A percentile compares a stretch with the other conserved stretches of the same genome.
These are phyloP conservation scores for Trogon surrucura DNA, from an alignment of 2,113 vertebrate genomes.

Conservation along the genomic window DNA sequence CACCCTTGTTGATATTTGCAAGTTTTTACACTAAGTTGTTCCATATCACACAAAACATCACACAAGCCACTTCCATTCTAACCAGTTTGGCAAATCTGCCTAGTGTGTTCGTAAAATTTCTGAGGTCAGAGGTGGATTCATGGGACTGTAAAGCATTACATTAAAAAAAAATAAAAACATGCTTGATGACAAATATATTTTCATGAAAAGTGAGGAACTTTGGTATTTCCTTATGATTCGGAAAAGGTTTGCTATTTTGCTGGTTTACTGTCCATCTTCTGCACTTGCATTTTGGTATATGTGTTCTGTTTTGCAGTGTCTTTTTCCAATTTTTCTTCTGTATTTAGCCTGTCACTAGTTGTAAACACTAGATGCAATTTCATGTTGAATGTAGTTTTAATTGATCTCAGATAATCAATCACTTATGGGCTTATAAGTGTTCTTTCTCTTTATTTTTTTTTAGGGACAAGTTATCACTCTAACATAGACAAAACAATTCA, in stretches of 20 bases:
- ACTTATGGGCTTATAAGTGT: not conserved
- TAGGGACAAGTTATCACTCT: not conserved
- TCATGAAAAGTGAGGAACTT: not conserved
- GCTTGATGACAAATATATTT: not conserved
- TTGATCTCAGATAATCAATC: not conserved
- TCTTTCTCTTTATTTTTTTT: not conserved
- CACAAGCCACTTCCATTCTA: not conserved
- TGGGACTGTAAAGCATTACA: not conserved
- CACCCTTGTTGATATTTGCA: not conserved
- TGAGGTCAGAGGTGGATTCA: not conserved
- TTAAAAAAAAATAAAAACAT: not conserved
- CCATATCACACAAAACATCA: not conserved
- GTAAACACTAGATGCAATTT: not conserved
- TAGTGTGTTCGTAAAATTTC: not conserved
- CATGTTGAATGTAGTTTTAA: not conserved
- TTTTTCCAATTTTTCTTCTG: not conserved
- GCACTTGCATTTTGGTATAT: not conserved
- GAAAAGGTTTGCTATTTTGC: not conserved
- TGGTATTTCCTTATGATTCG: not conserved
- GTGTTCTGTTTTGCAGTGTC: not conserved
- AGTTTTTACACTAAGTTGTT: not conserved
- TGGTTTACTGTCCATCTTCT: not conserved
- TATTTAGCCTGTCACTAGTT: not conserved
- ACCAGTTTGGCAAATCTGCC: not conserved
- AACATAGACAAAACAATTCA: not conserved